A percentile compares a stretch with the other conserved stretches of the same genome.
phyloP scores from a whole-genome alignment of 2,888 invertebrate genomes.

The Meloe dianella region DNA sequence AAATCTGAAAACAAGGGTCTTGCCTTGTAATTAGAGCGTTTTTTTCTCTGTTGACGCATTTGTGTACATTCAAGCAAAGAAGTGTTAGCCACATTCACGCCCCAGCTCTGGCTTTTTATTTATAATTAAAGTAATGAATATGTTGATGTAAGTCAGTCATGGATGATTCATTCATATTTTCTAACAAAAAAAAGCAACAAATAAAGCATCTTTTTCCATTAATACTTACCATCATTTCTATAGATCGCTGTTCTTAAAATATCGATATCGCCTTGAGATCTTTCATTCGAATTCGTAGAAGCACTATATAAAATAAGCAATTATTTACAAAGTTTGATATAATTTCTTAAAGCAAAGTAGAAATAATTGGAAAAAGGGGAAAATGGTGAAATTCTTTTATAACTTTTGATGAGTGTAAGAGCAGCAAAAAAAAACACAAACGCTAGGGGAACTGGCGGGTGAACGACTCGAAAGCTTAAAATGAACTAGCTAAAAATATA shows the following conservation, averaged over 20 bases:
- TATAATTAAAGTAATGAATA: not conserved
- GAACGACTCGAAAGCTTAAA: conserved; percentile 39
- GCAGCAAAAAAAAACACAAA: not conserved
- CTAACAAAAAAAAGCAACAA: not conserved
- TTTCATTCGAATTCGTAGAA: conserved; percentile 3
- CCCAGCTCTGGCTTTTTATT: too few species aligned
- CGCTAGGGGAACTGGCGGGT: conserved; percentile 28
- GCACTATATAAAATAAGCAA: not conserved
- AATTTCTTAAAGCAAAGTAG: not conserved
- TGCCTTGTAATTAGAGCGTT: too few species aligned
- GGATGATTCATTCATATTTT: not conserved
- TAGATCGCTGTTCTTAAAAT: not conserved
- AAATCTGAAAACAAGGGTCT: too few species aligned
- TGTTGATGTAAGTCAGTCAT: not conserved
- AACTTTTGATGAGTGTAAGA: not conserved
- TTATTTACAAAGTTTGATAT: conserved; percentile 1
- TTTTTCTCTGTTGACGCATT: too few species aligned
- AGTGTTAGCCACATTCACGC: too few species aligned
- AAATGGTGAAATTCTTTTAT: conserved; percentile 5
- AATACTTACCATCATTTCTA: not conserved
- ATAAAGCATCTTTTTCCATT: not conserved
- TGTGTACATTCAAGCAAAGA: too few species aligned
- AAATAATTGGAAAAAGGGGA: conserved; percentile 6
- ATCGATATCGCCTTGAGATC: conserved; percentile 1
- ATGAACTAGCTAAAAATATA: conserved; percentile 40